Percentiles rank a stretch among this genome's conserved stretches.
These are phyloP conservation scores for Eurytoma californica DNA, from an alignment of 2,888 invertebrate species.

Conservation along the genomic window DNA sequence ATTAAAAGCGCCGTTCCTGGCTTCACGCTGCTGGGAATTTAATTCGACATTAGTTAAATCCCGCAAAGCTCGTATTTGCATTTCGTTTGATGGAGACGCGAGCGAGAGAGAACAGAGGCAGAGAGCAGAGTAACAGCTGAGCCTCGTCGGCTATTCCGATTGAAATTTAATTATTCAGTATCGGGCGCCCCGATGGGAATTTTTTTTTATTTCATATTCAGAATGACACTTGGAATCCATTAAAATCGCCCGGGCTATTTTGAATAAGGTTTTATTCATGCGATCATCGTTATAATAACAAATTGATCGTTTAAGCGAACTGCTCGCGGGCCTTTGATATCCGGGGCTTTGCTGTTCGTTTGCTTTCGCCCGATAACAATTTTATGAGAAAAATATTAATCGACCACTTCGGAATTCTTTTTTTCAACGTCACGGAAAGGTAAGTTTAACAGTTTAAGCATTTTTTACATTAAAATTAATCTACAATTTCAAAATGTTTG, in stretches of 20 bases:
- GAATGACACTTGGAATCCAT: slow-evolving; percentile 33
- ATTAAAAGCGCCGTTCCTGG: slow-evolving; percentile 52
- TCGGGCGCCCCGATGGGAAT: slow-evolving; percentile 15
- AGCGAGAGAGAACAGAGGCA: slow-evolving; percentile 13
- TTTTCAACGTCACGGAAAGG: no score
- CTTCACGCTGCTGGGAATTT: slow-evolving; percentile 60
- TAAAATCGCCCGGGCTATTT: slow-evolving; percentile 17
- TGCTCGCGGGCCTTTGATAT: neutral
- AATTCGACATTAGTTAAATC: slow-evolving; percentile 66
- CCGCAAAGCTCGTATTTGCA: slow-evolving; percentile 55
- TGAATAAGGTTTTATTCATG: slow-evolving; percentile 5
- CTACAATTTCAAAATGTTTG: no score
- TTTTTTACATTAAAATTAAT: no score
- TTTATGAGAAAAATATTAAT: no score
- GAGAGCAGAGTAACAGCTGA: slow-evolving; percentile 25
- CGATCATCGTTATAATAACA: neutral
- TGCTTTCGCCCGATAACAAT: no score
- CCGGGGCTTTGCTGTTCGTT: no score
- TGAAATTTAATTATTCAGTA: slow-evolving; percentile 50
- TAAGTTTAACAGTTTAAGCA: no score
- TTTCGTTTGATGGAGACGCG: slow-evolving; percentile 51
- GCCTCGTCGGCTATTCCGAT: slow-evolving; percentile 37
- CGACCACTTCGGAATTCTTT: no score
- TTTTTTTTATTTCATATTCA: slow-evolving; percentile 30
- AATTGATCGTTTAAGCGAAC: neutral